Percentiles rank a stretch among this genome's conserved stretches.
These are phyloP conservation scores for Poeciliopsis prolifica DNA, from an alignment of 2,113 vertebrate genomes.

Conservation along the genomic window DNA sequence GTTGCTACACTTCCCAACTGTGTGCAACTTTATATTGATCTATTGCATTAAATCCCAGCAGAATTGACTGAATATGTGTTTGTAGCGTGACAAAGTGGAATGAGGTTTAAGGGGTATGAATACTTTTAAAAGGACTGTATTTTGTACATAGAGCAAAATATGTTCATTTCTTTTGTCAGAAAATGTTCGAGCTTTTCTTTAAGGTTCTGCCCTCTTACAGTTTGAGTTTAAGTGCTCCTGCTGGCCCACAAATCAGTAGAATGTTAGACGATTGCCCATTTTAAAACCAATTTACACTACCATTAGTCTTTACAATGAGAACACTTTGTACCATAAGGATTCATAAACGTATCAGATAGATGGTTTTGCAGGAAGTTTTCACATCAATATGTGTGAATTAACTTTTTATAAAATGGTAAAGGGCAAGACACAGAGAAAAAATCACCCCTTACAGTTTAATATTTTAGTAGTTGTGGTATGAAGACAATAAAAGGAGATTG, in stretches of 20 bases:
- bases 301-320: slow-evolving; percentile 65
- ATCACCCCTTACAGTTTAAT: slow-evolving; percentile 9
- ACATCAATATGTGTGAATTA: slow-evolving; percentile 35
- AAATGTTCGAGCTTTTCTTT: background rate
- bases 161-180: background rate
- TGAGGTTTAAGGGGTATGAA: background rate
- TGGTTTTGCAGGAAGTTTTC: slow-evolving; percentile 35
- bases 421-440: slow-evolving; percentile 54
- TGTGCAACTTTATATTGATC: too few species aligned
- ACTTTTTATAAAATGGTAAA: slow-evolving; percentile 44
- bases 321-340: slow-evolving; percentile 55
- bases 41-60: too few species aligned
- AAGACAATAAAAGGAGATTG: background rate
- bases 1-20: too few species aligned
- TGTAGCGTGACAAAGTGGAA: background rate
- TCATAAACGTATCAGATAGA: slow-evolving; percentile 57
- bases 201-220: background rate
- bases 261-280: slow-evolving; percentile 37
- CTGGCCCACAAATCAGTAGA: slow-evolving; percentile 56
- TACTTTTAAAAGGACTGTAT: background rate
- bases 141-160: background rate
- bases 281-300: slow-evolving; percentile 48
- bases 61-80: too few species aligned
- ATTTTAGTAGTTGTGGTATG: background rate
- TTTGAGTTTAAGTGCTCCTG: slow-evolving; percentile 34